Conservation (phyloP, 2,797 vertebrate species). For the Podarcis lilfordi region DNA sequence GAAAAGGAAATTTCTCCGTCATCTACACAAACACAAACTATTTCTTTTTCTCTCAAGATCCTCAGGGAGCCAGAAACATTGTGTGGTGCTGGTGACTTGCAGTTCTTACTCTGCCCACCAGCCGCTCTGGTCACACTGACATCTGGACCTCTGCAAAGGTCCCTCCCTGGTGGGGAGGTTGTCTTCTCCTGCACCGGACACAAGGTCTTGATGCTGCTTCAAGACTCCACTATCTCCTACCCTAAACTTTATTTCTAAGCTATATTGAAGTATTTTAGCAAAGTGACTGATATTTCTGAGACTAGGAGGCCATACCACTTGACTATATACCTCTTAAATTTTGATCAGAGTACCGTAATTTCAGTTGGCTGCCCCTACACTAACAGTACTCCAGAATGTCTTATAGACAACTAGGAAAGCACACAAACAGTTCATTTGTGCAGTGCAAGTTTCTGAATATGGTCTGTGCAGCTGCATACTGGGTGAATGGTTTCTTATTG, state of each 20-base stretch:
- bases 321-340: background rate
- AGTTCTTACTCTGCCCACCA: background rate
- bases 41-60: background rate
- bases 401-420: constrained; percentile 13
- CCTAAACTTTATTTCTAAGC: background rate
- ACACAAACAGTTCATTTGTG: constrained; percentile 25
- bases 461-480: constrained; percentile 1
- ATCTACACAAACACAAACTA: background rate
- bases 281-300: background rate
- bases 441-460: constrained; percentile 25
- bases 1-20: background rate
- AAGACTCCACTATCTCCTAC: fast-evolving
- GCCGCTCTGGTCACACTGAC: background rate
- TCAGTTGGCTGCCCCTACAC: background rate
- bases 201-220: background rate
- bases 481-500: constrained; percentile 40
- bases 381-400: background rate
- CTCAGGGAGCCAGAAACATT: background rate
- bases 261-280: constrained; percentile 6
- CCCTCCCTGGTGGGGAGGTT: background rate
- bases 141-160: background rate
- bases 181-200: background rate
- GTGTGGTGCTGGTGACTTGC: background rate
- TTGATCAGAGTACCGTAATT: fast-evolving
- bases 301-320: background rate